phyloP scores from a whole-genome alignment of 2,113 vertebrate genomes.

The Spheniscus mendiculus region DNA sequence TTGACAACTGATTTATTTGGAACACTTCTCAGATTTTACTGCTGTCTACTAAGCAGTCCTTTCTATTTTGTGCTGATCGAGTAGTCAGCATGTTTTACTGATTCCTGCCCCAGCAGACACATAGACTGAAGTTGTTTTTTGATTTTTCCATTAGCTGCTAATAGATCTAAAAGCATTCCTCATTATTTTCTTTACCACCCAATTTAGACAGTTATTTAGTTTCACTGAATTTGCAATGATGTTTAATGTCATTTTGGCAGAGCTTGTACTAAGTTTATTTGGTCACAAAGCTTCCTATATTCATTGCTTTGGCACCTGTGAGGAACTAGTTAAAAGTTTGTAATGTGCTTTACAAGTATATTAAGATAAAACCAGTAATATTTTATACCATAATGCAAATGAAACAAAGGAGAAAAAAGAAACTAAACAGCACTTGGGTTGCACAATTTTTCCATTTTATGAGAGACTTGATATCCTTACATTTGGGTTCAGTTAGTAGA shows the following conservation, averaged over 20 bases:
- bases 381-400: neutral
- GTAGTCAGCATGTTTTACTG: neutral
- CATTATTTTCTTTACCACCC: slow-evolving; percentile 44
- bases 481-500: neutral
- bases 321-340: neutral
- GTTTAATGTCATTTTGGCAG: neutral
- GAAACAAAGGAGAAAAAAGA: neutral
- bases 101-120: neutral
- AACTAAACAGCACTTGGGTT: neutral
- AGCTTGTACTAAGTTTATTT: neutral
- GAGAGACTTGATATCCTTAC: neutral
- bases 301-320: neutral
- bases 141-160: slow-evolving; percentile 51
- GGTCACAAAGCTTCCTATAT: neutral
- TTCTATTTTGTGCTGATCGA: neutral
- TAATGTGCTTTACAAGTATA: neutral
- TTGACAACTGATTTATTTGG: neutral
- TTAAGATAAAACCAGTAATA: neutral
- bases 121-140: neutral
- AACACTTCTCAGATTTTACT: neutral
- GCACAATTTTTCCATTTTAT: neutral
- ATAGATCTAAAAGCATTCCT: slow-evolving; percentile 50
- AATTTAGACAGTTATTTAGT: slow-evolving; percentile 10
- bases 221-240: slow-evolving; percentile 4
- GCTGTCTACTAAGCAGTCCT: neutral